Percentiles rank a stretch among this genome's conserved stretches.
Evolutionary conservation across 2,888 invertebrate genomes (phyloP).

Genomic region (Hylaea fasciaria): DNA sequence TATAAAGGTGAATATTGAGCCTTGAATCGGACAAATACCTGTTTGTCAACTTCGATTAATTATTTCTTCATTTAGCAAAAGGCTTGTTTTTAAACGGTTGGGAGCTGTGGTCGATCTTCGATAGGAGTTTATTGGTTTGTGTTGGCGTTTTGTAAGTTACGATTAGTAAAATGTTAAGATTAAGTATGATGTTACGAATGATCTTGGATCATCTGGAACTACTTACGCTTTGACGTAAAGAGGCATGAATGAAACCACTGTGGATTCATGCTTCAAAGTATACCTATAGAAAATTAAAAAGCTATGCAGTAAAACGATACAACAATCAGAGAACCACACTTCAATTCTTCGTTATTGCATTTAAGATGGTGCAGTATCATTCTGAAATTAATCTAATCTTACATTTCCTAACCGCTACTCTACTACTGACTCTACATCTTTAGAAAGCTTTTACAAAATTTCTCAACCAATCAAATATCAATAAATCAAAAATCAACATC

Average conservation of each 20-base stretch:
- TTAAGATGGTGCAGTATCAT: no score
- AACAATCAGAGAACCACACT: no score
- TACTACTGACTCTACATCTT: no score
- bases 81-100: constrained; percentile 21
- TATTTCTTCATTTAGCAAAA: constrained; percentile 28
- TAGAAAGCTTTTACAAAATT: neutral
- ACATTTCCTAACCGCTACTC: no score
- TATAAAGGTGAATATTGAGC: constrained; percentile 2
- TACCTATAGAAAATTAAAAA: no score
- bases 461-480: neutral
- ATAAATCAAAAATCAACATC: constrained; percentile 1
- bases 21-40: neutral
- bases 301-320: no score
- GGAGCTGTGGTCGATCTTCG: constrained; percentile 16
- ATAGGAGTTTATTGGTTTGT: constrained; percentile 27
- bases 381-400: no score
- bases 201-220: neutral
- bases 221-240: neutral
- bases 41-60: constrained; percentile 25
- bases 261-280: no score
- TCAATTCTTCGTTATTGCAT: no score
- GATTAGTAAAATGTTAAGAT: neutral
- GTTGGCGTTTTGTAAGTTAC: constrained; percentile 7
- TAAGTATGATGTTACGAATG: neutral
- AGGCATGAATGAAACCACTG: no score